phyloP scores from a whole-genome alignment of 2,888 invertebrate species.

The Euzophera pinguis region DNA sequence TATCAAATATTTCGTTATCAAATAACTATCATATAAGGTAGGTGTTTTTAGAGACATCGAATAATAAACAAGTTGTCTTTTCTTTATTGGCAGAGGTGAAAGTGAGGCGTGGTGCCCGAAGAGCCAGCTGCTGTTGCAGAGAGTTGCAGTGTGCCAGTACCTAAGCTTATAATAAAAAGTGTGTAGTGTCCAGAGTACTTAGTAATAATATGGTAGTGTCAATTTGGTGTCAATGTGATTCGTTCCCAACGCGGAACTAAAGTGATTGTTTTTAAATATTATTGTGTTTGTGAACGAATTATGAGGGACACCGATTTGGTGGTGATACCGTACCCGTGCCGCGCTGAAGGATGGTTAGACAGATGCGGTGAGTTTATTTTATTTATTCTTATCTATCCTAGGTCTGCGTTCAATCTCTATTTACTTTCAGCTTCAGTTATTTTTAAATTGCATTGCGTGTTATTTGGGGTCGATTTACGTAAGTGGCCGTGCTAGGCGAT shows the following conservation, averaged over 20 bases:
- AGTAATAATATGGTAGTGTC: too few species aligned
- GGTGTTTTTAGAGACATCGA: too few species aligned
- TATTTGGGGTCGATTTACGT: conserved; percentile 64
- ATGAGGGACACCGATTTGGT: conserved; percentile 55
- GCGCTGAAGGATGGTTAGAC: conserved; percentile 72
- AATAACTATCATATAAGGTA: conserved; percentile 28
- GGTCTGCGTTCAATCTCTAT: background rate
- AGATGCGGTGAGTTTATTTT: conserved; percentile 60
- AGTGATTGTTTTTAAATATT: conserved; percentile 34
- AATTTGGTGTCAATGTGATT: conserved; percentile 35
- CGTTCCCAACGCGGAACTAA: conserved; percentile 24
- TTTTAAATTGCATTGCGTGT: conserved; percentile 46
- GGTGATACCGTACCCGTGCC: conserved; percentile 66
- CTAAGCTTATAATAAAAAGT: too few species aligned
- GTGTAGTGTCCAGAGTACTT: too few species aligned
- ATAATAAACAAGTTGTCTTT: conserved; percentile 43
- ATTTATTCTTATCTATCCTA: background rate
- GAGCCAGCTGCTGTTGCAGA: conserved; percentile 25
- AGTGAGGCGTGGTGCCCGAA: conserved; percentile 53
- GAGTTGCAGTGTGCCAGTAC: background rate
- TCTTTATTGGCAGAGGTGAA: conserved; percentile 62
- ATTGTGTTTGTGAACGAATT: conserved; percentile 38
- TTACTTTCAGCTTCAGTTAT: conserved; percentile 29
- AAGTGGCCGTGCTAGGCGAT: conserved; percentile 25
- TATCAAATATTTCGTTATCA: too few species aligned